Percentiles rank a stretch among this genome's conserved stretches.
phyloP scores from a whole-genome alignment of 2,113 vertebrate genomes.

The Notothenia rossii region DNA sequence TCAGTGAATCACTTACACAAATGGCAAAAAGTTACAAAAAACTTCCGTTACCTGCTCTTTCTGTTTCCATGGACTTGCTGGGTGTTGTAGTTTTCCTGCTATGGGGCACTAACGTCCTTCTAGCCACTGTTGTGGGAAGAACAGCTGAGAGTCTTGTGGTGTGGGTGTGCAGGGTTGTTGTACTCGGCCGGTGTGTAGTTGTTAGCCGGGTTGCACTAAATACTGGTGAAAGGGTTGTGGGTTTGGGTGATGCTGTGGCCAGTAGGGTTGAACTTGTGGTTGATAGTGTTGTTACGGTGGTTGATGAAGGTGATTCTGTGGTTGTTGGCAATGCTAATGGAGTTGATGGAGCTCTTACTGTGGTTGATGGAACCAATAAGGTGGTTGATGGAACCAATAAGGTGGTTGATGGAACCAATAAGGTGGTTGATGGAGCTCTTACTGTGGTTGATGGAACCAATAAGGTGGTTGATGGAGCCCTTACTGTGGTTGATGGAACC shows the following conservation, averaged over 20 bases:
- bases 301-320: no score
- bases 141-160: not conserved
- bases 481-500: not conserved
- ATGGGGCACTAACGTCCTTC: not conserved
- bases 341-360: not conserved
- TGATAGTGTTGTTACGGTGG: not conserved
- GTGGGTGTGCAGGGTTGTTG: not conserved
- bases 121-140: not conserved
- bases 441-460: not conserved
- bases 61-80: constrained; percentile 2
- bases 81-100: constrained; percentile 31
- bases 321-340: no score
- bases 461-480: not conserved
- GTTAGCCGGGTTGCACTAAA: not conserved
- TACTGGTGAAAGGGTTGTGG: not conserved
- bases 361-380: not conserved
- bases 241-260: not conserved
- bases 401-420: not conserved
- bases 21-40: no score
- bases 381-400: no score
- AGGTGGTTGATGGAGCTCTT: not conserved
- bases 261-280: not conserved
- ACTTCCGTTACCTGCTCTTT: constrained; percentile 56
- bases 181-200: not conserved
- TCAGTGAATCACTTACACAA: no score